Base-by-base conservation (phyloP, 2,113 vertebrate genomes). In the Xenopus laevis region DNA sequence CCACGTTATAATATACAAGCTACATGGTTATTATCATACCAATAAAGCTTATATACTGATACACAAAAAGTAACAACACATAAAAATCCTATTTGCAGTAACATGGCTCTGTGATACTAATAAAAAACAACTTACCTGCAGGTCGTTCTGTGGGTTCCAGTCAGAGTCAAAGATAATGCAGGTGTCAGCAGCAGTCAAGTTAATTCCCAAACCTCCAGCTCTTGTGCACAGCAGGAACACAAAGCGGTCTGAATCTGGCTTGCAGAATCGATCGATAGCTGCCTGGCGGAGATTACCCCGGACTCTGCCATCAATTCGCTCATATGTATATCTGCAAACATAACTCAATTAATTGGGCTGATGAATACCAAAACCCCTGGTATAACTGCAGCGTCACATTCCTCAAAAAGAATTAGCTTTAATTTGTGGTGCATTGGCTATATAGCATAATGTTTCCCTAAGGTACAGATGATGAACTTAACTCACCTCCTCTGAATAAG, bases 131-230 rank as follows among this genome's bases (percentile, higher is more conserved):
- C 74, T 79, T 79, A 99, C 97, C 96, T 99, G 97, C 79, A 99
- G 88, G 85, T 99, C 97, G 2, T 99, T 99, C 88, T 99, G 97
- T 0, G 97, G 97, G 89, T 99, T 99, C 97, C 97, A 99, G 89
- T 99, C 97, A 0, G 97, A 99, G 83, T 99, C 97, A 4, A 99
- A 99, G 90, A 98, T 99, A 88, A 99, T 99, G 88, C 97, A 99
- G 80, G 96, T 99, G 84, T 99, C 97, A 0, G 97, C 97, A 13
- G 96, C 97, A 0, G 97, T 99, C 75, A 99, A 93, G 91, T 99
- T 99, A 86, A 99, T 98, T 55, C 96, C 97, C 84, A 99, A 90
- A 10, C 97, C 97, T 0, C 97, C 97, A 0, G 96, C 97, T 71
- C 97, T 84, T 0, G 96, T 99, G 85, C 97, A 99, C 78, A 99